Percentiles rank a stretch among this genome's conserved stretches.
Evolutionary conservation across 2,888 invertebrate genomes (phyloP).

Genomic region (Spisula subtruncata): DNA sequence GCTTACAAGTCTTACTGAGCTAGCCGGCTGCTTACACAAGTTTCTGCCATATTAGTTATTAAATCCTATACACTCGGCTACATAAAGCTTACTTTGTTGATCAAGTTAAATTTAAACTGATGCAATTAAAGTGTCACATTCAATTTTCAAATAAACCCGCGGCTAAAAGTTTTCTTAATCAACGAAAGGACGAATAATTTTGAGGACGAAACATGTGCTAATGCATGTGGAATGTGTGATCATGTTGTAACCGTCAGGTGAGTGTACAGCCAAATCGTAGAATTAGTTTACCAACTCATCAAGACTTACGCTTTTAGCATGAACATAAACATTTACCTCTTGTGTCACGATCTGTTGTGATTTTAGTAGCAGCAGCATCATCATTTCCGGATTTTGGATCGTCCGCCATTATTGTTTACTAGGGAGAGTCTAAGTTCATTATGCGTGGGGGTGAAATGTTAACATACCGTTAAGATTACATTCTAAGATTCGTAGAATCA

Average conservation of each 20-base stretch:
- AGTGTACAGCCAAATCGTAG: background rate
- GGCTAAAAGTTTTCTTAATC: too few relatives aligned
- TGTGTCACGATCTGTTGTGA: background rate
- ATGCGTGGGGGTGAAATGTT: background rate
- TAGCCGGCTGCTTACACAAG: too few relatives aligned
- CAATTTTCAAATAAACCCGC: too few relatives aligned
- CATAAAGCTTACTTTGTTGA: too few relatives aligned
- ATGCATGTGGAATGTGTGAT: background rate
- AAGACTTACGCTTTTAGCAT: background rate
- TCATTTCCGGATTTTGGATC: constrained; percentile 45
- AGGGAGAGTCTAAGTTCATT: background rate
- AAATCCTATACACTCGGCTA: too few relatives aligned
- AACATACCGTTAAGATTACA: too few relatives aligned
- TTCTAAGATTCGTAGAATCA: too few relatives aligned
- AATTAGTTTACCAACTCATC: background rate
- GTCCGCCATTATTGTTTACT: constrained; percentile 49
- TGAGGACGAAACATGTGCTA: background rate
- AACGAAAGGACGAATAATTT: background rate
- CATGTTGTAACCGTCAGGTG: background rate
- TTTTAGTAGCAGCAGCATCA: background rate
- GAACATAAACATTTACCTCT: constrained; percentile 6
- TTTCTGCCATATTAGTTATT: too few relatives aligned
- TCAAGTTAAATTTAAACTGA: too few relatives aligned
- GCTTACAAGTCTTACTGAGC: too few relatives aligned
- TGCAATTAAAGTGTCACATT: too few relatives aligned